phyloP scores from a whole-genome alignment of 53 echinoderm and acorn worm species.

The Glandiceps talaboti region DNA sequence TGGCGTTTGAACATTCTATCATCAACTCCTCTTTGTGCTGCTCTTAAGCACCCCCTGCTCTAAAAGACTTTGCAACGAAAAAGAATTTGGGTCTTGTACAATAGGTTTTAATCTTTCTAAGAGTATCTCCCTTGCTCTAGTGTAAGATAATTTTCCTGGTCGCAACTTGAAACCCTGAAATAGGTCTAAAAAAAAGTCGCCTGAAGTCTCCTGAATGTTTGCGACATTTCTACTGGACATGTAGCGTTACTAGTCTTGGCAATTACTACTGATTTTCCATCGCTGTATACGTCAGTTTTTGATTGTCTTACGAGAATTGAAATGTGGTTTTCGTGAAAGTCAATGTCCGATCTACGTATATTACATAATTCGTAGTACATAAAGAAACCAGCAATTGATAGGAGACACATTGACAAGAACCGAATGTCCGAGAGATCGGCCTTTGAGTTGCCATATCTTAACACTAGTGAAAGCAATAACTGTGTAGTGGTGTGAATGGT shows the following conservation, averaged over 20 bases:
- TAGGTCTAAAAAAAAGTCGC: too few species aligned
- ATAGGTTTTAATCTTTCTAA: not conserved
- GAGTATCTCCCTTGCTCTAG: not conserved
- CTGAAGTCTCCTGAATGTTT: too few species aligned
- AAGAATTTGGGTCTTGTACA: not conserved
- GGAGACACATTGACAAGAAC: not conserved
- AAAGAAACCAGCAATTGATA: not conserved
- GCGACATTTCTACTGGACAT: not conserved
- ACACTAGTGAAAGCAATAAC: not conserved
- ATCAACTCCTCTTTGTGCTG: not conserved
- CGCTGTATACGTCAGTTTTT: not conserved
- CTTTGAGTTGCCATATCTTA: not conserved
- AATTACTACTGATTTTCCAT: not conserved
- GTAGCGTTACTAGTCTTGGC: not conserved
- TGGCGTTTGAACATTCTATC: not conserved
- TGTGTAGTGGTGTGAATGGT: not conserved
- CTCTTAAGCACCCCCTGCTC: not conserved
- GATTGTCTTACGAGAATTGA: not conserved
- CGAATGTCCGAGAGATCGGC: not conserved
- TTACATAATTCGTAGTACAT: not conserved
- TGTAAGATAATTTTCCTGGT: not conserved
- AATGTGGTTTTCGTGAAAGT: not conserved
- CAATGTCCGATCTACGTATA: not conserved
- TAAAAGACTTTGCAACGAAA: not conserved
- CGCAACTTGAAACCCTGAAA: not conserved